Evolutionary conservation across 1,140 invertebrate species (phyloP).

Genomic region (Calosoma granatense): DNA sequence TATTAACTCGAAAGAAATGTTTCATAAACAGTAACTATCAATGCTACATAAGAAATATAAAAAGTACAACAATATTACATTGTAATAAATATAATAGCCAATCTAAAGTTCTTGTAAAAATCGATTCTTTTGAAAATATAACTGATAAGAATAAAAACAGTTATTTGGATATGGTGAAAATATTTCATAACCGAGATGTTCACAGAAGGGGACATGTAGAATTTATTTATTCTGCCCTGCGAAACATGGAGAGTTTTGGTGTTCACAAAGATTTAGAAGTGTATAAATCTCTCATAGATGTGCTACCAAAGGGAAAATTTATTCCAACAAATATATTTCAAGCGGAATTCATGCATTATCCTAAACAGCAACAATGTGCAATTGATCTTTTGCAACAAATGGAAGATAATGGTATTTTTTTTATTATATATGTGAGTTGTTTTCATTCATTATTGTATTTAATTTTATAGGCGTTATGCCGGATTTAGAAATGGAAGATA

Average conservation of each 20-base stretch:
- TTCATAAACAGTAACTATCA: background rate
- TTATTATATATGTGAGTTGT: background rate
- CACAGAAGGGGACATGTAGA: constrained; percentile 74
- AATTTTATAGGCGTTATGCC: constrained; percentile 89
- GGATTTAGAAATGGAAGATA: constrained; percentile 74
- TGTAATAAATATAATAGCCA: background rate
- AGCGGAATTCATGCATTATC: constrained; percentile 83
- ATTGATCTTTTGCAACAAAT: constrained; percentile 81
- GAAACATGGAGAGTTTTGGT: constrained; percentile 81
- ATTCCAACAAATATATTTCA: constrained; percentile 72
- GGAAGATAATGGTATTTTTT: constrained; percentile 67
- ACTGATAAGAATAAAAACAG: constrained; percentile 59
- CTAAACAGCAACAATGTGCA: constrained; percentile 87
- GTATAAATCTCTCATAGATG: constrained; percentile 83
- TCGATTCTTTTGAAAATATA: constrained; percentile 38
- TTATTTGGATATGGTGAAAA: constrained; percentile 63
- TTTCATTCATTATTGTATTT: too few species aligned
- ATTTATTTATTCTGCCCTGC: constrained; percentile 84
- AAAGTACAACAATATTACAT: background rate
- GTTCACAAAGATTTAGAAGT: constrained; percentile 82
- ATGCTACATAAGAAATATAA: background rate
- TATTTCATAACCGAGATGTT: constrained; percentile 50
- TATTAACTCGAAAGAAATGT: background rate
- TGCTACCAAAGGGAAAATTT: constrained; percentile 88
- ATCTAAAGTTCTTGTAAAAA: background rate